Evolutionary conservation across 2,888 invertebrate species (phyloP).

Genomic region (Leptura quadrifasciata): DNA sequence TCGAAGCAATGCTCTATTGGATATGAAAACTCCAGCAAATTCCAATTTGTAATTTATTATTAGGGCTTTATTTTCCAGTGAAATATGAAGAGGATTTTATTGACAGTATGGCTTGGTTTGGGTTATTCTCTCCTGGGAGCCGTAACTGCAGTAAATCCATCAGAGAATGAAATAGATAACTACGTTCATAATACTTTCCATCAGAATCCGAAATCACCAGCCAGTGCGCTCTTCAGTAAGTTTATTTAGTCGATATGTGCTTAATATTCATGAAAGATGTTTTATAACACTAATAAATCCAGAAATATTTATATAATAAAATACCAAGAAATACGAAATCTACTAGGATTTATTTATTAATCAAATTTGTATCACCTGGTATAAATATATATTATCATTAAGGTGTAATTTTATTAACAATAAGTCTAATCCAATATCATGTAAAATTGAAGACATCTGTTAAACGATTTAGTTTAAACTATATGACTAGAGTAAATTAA

Average conservation of each 20-base stretch:
- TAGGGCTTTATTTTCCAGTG: conserved; percentile 44
- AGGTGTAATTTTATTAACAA: no score
- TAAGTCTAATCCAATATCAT: no score
- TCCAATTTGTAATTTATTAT: conserved; percentile 7
- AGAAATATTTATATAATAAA: no score
- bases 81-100: conserved; percentile 50
- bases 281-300: no score
- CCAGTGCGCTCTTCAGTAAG: conserved; percentile 68
- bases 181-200: conserved; percentile 58
- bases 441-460: no score
- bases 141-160: conserved; percentile 58
- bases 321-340: no score
- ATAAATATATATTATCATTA: no score
- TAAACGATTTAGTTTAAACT: no score
- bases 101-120: conserved; percentile 54
- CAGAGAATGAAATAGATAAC: conserved; percentile 67
- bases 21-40: background rate
- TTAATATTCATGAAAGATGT: background rate
- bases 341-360: no score
- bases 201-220: conserved; percentile 68
- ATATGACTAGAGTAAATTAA: no score
- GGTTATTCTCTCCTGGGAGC: conserved; percentile 55
- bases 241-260: background rate
- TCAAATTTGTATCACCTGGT: no score
- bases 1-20: background rate